These are phyloP conservation scores for Capromys pilorides DNA, from an alignment of 2,797 vertebrate species.

Conservation along the genomic window DNA sequence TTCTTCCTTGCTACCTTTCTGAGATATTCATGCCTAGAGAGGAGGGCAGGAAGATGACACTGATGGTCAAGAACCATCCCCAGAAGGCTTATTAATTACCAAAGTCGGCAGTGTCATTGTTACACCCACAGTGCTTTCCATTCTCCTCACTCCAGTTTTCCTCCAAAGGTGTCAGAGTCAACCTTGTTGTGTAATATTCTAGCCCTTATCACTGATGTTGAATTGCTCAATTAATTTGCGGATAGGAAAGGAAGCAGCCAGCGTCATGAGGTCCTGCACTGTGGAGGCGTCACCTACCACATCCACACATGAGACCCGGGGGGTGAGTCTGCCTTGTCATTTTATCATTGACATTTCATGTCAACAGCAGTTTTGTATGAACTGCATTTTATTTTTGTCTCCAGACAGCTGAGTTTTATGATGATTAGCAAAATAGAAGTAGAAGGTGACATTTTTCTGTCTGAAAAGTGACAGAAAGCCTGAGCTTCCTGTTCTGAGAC, in stretches of 20 bases:
- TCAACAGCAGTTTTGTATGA: not conserved
- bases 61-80: not conserved
- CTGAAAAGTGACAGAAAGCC: too few species aligned
- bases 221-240: not conserved
- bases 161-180: not conserved
- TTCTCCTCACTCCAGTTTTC: not conserved
- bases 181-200: not conserved
- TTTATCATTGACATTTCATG: not conserved
- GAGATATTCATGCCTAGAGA: not conserved
- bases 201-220: not conserved
- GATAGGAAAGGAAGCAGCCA: not conserved
- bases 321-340: not conserved
- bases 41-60: too few species aligned
- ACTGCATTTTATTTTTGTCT: not conserved
- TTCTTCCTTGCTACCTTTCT: not conserved
- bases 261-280: not conserved
- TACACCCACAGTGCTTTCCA: not conserved
- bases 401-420: not conserved
- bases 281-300: not conserved
- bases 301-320: fast-evolving
- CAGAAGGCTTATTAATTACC: too few species aligned
- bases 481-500: too few species aligned
- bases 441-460: too few species aligned
- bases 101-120: not conserved
- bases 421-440: not conserved